phyloP scores from a whole-genome alignment of 2,797 vertebrate genomes.

The Ibycter americanus region DNA sequence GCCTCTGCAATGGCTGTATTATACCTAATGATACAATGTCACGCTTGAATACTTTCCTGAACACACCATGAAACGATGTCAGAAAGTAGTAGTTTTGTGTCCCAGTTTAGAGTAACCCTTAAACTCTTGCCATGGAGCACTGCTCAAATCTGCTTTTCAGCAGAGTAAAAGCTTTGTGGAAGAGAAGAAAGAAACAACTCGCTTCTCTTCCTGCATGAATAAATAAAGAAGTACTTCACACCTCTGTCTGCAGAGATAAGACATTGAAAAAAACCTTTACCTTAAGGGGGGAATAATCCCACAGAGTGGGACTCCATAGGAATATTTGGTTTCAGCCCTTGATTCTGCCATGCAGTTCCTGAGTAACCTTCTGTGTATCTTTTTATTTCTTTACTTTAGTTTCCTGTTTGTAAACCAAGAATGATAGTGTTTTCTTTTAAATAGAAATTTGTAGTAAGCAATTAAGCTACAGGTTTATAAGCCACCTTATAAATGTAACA shows the following conservation, averaged over 20 bases:
- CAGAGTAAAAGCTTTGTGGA: not conserved
- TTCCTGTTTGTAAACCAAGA: not conserved
- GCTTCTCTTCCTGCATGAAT: not conserved
- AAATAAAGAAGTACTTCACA: not conserved
- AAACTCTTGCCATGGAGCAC: not conserved
- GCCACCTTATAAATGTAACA: not conserved
- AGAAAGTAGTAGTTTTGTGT: not conserved
- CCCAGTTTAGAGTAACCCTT: constrained; percentile 4
- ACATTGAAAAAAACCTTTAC: not conserved
- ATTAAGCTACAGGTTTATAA: not conserved
- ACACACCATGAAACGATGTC: constrained; percentile 54
- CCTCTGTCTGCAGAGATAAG: not conserved
- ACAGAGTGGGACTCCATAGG: not conserved
- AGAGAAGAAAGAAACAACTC: not conserved
- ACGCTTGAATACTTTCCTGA: constrained; percentile 46
- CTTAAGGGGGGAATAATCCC: not conserved
- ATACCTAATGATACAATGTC: constrained; percentile 56
- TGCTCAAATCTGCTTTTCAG: not conserved
- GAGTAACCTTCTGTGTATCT: not conserved
- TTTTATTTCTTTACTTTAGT: not conserved
- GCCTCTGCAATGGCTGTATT: constrained; percentile 31
- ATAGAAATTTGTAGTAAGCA: not conserved
- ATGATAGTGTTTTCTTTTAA: not conserved
- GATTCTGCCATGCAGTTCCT: not conserved
- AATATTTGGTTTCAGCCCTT: not conserved